A percentile compares a stretch with the other conserved stretches of the same genome.
These are phyloP conservation scores for Lithosia quadra DNA, from an alignment of 2,888 invertebrate species.

Conservation along the genomic window DNA sequence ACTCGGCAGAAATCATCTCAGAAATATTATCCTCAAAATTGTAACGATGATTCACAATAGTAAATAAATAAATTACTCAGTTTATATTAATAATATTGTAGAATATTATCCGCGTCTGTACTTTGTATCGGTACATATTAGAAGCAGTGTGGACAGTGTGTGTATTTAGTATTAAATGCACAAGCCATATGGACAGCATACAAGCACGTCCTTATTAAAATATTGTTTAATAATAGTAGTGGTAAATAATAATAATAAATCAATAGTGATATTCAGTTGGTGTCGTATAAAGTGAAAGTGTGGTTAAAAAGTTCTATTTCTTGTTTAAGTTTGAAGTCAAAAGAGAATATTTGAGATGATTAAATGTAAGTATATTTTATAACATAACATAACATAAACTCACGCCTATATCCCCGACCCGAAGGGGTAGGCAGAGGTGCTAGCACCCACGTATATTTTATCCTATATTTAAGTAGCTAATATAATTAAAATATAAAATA, in stretches of 20 bases:
- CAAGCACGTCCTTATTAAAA: conserved; percentile 32
- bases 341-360: conserved; percentile 52
- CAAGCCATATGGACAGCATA: conserved; percentile 37
- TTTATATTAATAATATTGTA: neutral
- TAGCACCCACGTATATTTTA: too few species aligned
- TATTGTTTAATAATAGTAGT: conserved; percentile 11
- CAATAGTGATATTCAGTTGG: neutral
- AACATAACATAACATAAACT: too few species aligned
- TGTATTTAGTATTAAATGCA: conserved; percentile 51
- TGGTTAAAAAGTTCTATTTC: neutral
- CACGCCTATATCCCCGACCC: neutral
- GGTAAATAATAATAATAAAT: neutral
- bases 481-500: too few species aligned
- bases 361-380: conserved; percentile 55
- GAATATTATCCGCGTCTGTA: conserved; percentile 50
- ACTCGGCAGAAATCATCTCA: neutral
- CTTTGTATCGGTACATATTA: conserved; percentile 26
- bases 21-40: neutral
- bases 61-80: neutral
- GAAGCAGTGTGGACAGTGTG: conserved; percentile 19
- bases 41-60: neutral
- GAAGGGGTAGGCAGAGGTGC: too few species aligned
- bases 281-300: neutral
- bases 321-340: neutral
- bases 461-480: too few species aligned